A percentile compares a stretch with the other conserved stretches of the same genome.
These are phyloP conservation scores for Drosophila santomea DNA, from an alignment of 1,140 invertebrate genomes.

Conservation along the genomic window DNA sequence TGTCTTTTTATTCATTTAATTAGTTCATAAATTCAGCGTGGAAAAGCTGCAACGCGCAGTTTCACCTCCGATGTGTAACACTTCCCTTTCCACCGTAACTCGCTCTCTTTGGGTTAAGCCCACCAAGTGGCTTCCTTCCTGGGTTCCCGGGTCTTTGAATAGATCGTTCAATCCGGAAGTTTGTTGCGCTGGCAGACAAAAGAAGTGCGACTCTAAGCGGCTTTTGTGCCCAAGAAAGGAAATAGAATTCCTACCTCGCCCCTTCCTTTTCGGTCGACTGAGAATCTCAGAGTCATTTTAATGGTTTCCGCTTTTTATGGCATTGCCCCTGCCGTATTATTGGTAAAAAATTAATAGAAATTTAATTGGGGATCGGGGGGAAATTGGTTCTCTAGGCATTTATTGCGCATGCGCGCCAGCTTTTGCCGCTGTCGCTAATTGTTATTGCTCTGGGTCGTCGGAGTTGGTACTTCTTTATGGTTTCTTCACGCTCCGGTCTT, in stretches of 20 bases:
- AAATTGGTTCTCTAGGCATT: conserved; percentile 51
- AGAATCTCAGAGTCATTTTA: conserved; percentile 69
- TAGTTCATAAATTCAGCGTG: conserved; percentile 58
- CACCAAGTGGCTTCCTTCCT: background rate
- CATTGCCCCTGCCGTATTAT: conserved; percentile 53
- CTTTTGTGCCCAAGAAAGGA: conserved; percentile 77
- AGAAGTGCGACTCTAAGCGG: conserved; percentile 63
- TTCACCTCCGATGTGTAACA: conserved; percentile 39
- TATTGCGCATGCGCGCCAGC: conserved; percentile 65
- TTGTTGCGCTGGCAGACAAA: conserved; percentile 58
- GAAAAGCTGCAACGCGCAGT: conserved; percentile 48
- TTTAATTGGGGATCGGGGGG: conserved; percentile 58
- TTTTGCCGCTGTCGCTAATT: conserved; percentile 36
- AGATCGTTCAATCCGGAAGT: conserved; percentile 72
- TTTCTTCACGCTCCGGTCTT: conserved; percentile 64
- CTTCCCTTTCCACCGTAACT: conserved; percentile 18
- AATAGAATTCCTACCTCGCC: conserved; percentile 58
- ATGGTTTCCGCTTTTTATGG: conserved; percentile 79
- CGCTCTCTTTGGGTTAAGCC: background rate
- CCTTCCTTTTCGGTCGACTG: conserved; percentile 24
- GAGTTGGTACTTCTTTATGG: conserved; percentile 53
- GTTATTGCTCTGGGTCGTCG: conserved; percentile 23
- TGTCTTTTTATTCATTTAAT: conserved; percentile 70
- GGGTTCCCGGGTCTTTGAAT: conserved; percentile 19
- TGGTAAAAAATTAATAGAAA: conserved; percentile 75